Conservation (phyloP, 2,113 vertebrate genomes). For the Fregetta grallaria region DNA sequence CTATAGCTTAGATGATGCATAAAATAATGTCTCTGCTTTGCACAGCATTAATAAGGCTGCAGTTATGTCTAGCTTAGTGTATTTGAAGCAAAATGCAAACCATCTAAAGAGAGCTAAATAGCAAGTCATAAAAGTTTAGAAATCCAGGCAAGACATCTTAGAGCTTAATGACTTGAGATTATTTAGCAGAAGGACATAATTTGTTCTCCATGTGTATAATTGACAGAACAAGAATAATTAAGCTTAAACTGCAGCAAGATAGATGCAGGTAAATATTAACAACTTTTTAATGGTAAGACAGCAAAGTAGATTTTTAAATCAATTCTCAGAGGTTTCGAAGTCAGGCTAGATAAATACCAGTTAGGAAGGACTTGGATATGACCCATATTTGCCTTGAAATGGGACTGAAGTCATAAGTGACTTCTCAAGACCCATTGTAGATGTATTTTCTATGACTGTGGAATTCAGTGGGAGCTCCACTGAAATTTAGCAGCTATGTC, state of each 20-base stretch:
- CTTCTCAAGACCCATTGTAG: background rate
- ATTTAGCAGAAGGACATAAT: background rate
- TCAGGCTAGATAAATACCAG: background rate
- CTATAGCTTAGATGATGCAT: background rate
- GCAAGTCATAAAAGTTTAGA: background rate
- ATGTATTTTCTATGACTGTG: background rate
- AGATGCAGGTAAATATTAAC: background rate
- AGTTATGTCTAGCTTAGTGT: background rate
- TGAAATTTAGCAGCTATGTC: background rate
- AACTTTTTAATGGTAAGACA: background rate
- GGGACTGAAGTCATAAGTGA: background rate
- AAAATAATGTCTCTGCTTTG: background rate
- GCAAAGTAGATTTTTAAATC: background rate
- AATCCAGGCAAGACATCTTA: background rate
- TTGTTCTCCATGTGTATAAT: background rate
- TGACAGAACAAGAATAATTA: background rate
- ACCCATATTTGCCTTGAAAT: background rate
- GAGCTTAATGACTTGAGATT: background rate
- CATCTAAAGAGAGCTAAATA: background rate
- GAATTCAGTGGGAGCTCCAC: background rate
- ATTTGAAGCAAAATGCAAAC: background rate
- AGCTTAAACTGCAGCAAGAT: background rate
- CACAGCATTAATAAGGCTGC: background rate
- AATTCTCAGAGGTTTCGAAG: background rate
- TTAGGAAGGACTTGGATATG: background rate